phyloP scores from a whole-genome alignment of 1,140 invertebrate genomes.

The Luehdorfia chinensis region DNA sequence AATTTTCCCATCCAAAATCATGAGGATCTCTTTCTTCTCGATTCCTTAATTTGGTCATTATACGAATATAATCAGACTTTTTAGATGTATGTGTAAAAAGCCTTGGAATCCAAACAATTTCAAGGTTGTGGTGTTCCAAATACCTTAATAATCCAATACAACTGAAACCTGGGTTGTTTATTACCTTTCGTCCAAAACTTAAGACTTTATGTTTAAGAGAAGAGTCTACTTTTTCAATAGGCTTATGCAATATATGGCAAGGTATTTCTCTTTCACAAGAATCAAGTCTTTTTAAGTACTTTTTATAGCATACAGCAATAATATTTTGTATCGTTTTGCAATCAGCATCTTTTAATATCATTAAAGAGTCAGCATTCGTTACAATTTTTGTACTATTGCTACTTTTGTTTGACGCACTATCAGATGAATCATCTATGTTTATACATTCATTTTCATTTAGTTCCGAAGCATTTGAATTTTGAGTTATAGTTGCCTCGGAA shows the following conservation, averaged over 20 bases:
- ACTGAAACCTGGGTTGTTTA: slow-evolving; percentile 42
- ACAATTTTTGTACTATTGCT: slow-evolving; percentile 4
- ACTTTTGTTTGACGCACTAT: slow-evolving; percentile 21
- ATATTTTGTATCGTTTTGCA: slow-evolving; percentile 28
- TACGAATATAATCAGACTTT: slow-evolving; percentile 31
- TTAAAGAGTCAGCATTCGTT: slow-evolving; percentile 2
- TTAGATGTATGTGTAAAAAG: slow-evolving; percentile 3
- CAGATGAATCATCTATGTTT: slow-evolving; percentile 45
- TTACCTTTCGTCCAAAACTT: slow-evolving; percentile 56
- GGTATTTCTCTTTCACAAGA: slow-evolving; percentile 10
- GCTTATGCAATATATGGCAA: slow-evolving; percentile 10
- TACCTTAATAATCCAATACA: slow-evolving; percentile 52
- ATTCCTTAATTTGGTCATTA: slow-evolving; percentile 34
- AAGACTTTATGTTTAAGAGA: slow-evolving; percentile 54
- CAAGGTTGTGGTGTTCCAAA: slow-evolving; percentile 54
- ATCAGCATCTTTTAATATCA: not conserved
- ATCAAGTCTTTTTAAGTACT: slow-evolving; percentile 34
- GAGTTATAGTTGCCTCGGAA: not conserved
- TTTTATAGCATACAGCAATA: slow-evolving; percentile 34
- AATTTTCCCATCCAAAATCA: slow-evolving; percentile 29
- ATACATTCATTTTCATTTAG: slow-evolving; percentile 37
- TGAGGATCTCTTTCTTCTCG: slow-evolving; percentile 19
- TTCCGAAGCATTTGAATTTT: not conserved
- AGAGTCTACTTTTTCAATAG: slow-evolving; percentile 22
- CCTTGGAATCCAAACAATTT: slow-evolving; percentile 42